Evolutionary conservation across 2,797 vertebrate species (phyloP).

Genomic region (Brachyrhaphis roseni): DNA sequence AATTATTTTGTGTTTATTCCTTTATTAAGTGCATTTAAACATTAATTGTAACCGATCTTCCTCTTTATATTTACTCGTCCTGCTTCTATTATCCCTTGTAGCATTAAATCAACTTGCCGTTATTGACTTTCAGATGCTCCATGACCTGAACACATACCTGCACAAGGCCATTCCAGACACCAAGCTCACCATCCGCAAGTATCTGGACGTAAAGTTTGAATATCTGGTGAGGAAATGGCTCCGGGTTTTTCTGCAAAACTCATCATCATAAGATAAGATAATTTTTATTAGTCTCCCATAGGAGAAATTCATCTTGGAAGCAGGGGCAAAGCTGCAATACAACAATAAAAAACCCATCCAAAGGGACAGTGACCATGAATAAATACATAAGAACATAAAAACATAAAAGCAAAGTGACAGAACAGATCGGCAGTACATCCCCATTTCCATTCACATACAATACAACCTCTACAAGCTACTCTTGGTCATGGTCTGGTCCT

Average conservation of each 20-base stretch:
- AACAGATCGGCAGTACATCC: no score
- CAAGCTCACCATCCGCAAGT: slow-evolving; percentile 97
- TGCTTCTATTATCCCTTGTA: not conserved
- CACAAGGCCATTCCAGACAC: slow-evolving; percentile 99
- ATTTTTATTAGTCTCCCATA: no score
- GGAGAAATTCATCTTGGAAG: no score
- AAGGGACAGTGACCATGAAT: no score
- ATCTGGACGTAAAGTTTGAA: slow-evolving; percentile 98
- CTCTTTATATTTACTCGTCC: not conserved
- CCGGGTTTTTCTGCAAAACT: not conserved
- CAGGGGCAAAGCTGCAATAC: no score
- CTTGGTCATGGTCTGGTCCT: no score
- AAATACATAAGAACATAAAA: no score
- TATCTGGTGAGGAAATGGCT: slow-evolving; percentile 87
- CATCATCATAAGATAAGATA: not conserved
- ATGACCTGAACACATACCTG: slow-evolving; percentile 96
- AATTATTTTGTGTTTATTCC: not conserved
- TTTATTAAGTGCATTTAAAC: rapidly evolving
- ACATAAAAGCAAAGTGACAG: no score
- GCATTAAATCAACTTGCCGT: not conserved
- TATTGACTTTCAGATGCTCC: slow-evolving; percentile 88
- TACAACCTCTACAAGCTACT: no score
- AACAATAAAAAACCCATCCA: no score
- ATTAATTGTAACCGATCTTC: not conserved
- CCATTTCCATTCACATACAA: no score